Base-by-base conservation (phyloP, 2,113 vertebrate species). In the Eulemur rufifrons region DNA sequence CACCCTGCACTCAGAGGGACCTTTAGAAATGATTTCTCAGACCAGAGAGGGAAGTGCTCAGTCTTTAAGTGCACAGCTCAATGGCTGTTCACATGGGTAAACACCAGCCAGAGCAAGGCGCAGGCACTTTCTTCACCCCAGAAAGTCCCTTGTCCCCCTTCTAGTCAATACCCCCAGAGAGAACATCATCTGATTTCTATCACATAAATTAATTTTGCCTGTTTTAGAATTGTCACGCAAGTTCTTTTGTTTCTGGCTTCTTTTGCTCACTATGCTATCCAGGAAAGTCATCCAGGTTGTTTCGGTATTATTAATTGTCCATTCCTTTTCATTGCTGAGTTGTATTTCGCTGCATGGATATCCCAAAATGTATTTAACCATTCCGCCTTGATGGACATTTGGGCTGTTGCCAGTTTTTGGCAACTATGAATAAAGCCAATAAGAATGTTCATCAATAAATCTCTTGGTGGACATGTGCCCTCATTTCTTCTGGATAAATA, bases 401-500 rank as follows among this genome's bases (percentile, higher is more conserved):
- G 54, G 27, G 27, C 63, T 32, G 8, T 63, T 56, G 73, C 52
- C 17, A n/a, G 54, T 77, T 71, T 88, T 13, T 12, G 64, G 54
- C 3, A 80, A n/a, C 37, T 92, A 54, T 64, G 56, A 73, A 59
- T 78, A 73, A 89, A 81, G n/a, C 66, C 3, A 3, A 64, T 50
- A 86, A 37, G 77, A 74, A 34, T 81, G 56, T 69, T 54, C 42
- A 42, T 15, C 47, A 9, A 52, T 61, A 21, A 23, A 5, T 76
- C 52, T 80, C 39, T 63, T 39, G 42, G 64, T 64, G 7, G 47
- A 76, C 47, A 50, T 37, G 32, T 12, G 6, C 10, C 6, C 47
- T 45, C 52, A 89, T 56, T 86, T 74, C 11, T 93, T 93, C 76
- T 20, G 29, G 80, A 17, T 86, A 81, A 83, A n/a, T 45, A 64